These are phyloP conservation scores for Chondrosia reniformis DNA, from an alignment of 37 sponge, comb jelly and placozoan species.

Conservation along the genomic window DNA sequence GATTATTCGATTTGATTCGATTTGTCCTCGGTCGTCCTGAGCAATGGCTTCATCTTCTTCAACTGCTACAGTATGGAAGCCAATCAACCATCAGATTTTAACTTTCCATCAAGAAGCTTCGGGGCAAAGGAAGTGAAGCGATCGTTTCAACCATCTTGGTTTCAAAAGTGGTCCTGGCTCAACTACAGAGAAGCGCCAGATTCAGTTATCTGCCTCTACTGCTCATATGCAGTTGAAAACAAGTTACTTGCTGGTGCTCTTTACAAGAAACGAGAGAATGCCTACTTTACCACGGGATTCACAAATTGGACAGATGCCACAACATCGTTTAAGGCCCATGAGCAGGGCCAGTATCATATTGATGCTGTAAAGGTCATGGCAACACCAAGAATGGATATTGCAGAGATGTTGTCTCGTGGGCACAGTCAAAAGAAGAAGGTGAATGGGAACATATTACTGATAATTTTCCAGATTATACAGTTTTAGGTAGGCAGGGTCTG, in stretches of 20 bases:
- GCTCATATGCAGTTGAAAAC: constrained; percentile 3
- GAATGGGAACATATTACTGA: constrained; percentile 24
- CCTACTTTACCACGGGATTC: background rate
- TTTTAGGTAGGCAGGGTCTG: constrained; percentile 35
- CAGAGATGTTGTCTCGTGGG: constrained; percentile 13
- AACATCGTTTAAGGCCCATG: constrained; percentile 18
- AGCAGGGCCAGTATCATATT: constrained; percentile 17
- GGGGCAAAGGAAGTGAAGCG: constrained; percentile 16
- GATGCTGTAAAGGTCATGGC: constrained; percentile 19
- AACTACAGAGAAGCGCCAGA: constrained; percentile 18
- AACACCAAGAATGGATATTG: constrained; percentile 11
- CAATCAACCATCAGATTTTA: background rate
- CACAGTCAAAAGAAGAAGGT: constrained; percentile 6
- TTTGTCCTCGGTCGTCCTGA: too few relatives aligned
- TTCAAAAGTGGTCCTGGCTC: constrained; percentile 19
- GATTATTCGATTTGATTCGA: too few relatives aligned
- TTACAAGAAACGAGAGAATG: constrained; percentile 13
- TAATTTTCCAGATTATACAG: constrained; percentile 22
- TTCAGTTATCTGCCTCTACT: constrained; percentile 24
- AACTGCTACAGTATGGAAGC: background rate
- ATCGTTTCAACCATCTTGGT: constrained; percentile 15
- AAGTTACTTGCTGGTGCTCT: constrained; percentile 10
- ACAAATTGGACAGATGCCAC: constrained; percentile 21
- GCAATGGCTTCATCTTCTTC: constrained; percentile 8
- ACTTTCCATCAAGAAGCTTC: constrained; percentile 13